Conservation (phyloP, 1,140 invertebrate species). For the Macrobrachium nipponense region DNA sequence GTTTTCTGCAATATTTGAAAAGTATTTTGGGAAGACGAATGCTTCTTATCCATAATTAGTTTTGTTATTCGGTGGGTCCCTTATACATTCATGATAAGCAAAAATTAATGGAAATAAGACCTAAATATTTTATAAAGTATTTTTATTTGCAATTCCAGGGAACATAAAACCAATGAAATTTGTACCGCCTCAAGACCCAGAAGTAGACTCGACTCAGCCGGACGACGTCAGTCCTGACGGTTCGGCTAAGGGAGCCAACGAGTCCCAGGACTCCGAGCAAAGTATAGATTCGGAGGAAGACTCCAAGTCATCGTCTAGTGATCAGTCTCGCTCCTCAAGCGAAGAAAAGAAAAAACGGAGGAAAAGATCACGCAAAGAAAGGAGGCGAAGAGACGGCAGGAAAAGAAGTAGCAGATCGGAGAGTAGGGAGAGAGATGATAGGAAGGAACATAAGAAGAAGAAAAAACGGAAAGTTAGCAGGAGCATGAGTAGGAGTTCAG, state of each 20-base stretch:
- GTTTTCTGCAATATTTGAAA: no score
- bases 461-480: slow-evolving; percentile 58
- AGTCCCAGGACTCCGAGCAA: slow-evolving; percentile 39
- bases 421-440: slow-evolving; percentile 48
- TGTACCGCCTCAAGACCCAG: slow-evolving; percentile 54
- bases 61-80: no score
- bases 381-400: slow-evolving; percentile 47
- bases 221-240: slow-evolving; percentile 45
- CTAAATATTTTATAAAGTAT: neutral
- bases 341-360: slow-evolving; percentile 43
- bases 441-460: slow-evolving; percentile 60
- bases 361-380: slow-evolving; percentile 46
- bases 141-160: slow-evolving; percentile 24
- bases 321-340: slow-evolving; percentile 43
- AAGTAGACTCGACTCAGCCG: slow-evolving; percentile 54
- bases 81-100: no score
- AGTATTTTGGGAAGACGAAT: no score
- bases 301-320: slow-evolving; percentile 50
- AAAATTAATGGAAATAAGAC: neutral
- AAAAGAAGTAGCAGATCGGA: slow-evolving; percentile 50
- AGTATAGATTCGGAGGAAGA: slow-evolving; percentile 52
- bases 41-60: no score
- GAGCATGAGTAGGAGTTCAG: slow-evolving; percentile 43
- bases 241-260: slow-evolving; percentile 33
- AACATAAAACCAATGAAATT: slow-evolving; percentile 47